Base-by-base conservation (phyloP, 2,113 vertebrate species). In the Ancistrus triradiatus region DNA sequence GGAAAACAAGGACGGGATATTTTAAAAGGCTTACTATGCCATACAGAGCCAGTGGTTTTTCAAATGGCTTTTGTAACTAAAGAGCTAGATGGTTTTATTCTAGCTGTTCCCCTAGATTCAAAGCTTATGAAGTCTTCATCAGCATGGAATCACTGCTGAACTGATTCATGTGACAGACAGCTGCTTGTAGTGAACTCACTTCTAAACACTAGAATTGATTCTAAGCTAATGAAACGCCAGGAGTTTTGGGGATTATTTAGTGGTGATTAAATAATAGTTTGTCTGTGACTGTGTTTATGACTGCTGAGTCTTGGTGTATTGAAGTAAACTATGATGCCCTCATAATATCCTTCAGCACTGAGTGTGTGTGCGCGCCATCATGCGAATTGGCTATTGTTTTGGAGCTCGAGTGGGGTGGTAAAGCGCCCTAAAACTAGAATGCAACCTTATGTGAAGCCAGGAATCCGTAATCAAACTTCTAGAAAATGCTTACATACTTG, bases 401-500 rank as follows among this genome's bases (percentile, higher is more conserved):
- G 78, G 78, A 82, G 78, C 83, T 82, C 63, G 66, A 75, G 50
- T 66, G 74, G 78, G 75, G 78, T 80, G 81, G 85, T 79, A 77
- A 84, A 81, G 78, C 70, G 78, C 79, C 80, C 77, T 83, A 60
- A 79, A 63, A 70, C 78, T 77, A 84, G 82, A 72, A 80, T 74
- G 82, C 83, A 83, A 83, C 82, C 82, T 80, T 83, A 84, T 82
- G 80, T 80, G 85, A 85, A 76, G 82, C 87, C 85, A 85, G 87
- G 84, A 87, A 87, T 88, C 82, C 79, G 86, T 87, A 85, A 84
- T 87, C 84, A 89, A 88, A 84, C 82, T 86, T 89, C 85, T 88
- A 88, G 85, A 90, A 89, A 90, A 87, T 89, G 88, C 87, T 84
- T 87, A 88, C 87, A 89, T 88, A 89, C 85, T 87, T 81, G 88